Evolutionary conservation across 2,113 vertebrate genomes (phyloP).

Genomic region (Tympanuchus pallidicinctus): DNA sequence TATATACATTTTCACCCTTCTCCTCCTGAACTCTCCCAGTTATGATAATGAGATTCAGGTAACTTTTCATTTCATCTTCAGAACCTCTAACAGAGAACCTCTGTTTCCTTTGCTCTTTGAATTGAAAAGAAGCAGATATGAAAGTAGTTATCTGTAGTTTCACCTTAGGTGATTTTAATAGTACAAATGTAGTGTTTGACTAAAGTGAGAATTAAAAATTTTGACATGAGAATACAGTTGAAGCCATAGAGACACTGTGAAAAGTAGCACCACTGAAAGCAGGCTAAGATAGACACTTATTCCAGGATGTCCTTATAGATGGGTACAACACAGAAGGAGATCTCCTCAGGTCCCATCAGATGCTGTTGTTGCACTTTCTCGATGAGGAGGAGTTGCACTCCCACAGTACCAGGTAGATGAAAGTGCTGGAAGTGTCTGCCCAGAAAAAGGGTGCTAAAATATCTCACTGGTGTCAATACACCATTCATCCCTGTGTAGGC

Average conservation of each 20-base stretch:
- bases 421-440: background rate
- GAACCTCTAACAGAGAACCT: background rate
- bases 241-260: background rate
- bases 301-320: background rate
- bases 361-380: background rate
- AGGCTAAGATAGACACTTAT: background rate
- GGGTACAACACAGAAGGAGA: background rate
- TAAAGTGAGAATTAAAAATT: background rate
- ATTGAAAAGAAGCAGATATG: background rate
- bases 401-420: background rate
- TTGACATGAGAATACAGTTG: background rate
- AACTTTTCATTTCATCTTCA: background rate
- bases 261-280: accelerated
- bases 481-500: background rate
- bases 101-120: background rate
- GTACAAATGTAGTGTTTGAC: background rate
- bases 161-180: background rate
- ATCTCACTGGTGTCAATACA: background rate
- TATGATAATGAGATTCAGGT: background rate
- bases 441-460: background rate
- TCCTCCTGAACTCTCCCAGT: background rate
- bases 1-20: background rate
- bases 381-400: background rate
- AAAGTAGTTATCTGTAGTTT: background rate
- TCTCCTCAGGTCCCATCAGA: background rate